These are phyloP conservation scores for Melanocharis versteri DNA, from an alignment of 2,113 vertebrate genomes.

Conservation along the genomic window DNA sequence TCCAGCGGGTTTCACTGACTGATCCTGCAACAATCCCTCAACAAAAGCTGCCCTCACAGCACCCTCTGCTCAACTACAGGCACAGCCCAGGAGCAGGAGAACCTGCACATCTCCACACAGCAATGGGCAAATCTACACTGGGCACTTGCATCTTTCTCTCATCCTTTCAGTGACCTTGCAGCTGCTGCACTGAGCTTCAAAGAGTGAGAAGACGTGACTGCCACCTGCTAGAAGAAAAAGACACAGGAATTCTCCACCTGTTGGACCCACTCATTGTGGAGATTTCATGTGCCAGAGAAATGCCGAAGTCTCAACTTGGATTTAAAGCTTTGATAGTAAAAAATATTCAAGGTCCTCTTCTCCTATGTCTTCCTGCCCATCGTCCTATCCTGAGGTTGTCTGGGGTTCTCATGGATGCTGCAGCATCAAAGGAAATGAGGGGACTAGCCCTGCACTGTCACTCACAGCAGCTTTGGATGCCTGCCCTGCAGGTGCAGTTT, in stretches of 20 bases:
- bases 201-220: background rate
- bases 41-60: background rate
- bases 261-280: background rate
- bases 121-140: background rate
- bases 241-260: accelerated
- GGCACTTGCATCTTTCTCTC: background rate
- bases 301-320: accelerated
- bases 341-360: background rate
- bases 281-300: background rate
- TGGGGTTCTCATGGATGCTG: background rate
- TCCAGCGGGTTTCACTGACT: accelerated
- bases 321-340: background rate
- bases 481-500: background rate
- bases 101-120: background rate
- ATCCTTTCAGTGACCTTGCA: background rate
- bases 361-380: accelerated
- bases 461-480: background rate
- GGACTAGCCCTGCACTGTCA: background rate
- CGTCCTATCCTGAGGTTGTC: accelerated
- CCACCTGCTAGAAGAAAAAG: background rate
- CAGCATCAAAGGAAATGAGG: background rate
- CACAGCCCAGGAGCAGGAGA: accelerated
- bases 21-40: background rate
- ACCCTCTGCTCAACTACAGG: accelerated
- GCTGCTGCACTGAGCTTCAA: background rate